These are phyloP conservation scores for Platichthys stellatus DNA, from an alignment of 2,113 vertebrate genomes.

Conservation along the genomic window DNA sequence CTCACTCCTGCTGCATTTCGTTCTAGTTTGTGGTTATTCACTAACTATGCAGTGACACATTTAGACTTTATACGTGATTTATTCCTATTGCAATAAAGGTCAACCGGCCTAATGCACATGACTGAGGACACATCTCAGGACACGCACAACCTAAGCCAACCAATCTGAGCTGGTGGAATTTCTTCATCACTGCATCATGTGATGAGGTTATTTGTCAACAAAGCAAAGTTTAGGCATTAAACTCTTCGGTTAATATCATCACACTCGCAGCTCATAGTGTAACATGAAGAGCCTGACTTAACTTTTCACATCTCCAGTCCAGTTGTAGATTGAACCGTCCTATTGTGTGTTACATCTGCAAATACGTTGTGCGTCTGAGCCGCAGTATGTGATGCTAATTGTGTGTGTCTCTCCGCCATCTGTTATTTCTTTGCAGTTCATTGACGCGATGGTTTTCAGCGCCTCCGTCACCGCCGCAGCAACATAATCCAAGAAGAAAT, in stretches of 20 bases:
- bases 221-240: constrained; percentile 12
- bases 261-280: background rate
- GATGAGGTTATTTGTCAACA: constrained; percentile 21
- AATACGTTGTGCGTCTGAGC: background rate
- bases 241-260: constrained; percentile 6
- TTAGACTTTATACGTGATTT: constrained; percentile 75
- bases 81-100: constrained; percentile 69
- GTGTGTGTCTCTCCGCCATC: background rate
- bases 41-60: constrained; percentile 70
- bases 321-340: constrained; percentile 6
- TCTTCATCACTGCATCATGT: background rate
- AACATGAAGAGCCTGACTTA: background rate
- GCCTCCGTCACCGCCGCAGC: background rate
- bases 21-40: constrained; percentile 58
- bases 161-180: background rate
- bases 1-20: constrained; percentile 14
- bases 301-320: background rate
- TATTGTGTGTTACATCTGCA: constrained; percentile 4
- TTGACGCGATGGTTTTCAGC: constrained; percentile 4
- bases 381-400: background rate
- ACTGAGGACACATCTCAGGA: constrained; percentile 18
- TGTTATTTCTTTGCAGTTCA: background rate
- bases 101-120: constrained; percentile 25
- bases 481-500: constrained; percentile 40
- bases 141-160: background rate